Evolutionary conservation across 1,140 invertebrate species (phyloP).

Genomic region (Coenobita brevimanus): DNA sequence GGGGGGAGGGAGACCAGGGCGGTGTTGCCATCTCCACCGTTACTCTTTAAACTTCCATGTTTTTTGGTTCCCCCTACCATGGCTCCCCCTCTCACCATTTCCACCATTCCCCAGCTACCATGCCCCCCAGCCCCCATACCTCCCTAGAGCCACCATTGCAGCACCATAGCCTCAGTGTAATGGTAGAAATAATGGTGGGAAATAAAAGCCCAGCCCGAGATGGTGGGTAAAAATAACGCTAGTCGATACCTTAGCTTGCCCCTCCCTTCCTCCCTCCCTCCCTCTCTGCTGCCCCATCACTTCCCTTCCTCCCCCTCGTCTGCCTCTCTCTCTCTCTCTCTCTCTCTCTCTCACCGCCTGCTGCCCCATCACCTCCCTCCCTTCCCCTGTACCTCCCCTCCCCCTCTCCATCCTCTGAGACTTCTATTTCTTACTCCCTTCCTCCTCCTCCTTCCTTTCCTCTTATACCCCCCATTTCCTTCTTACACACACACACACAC

Average conservation of each 20-base stretch:
- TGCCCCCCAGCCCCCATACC: too few species aligned
- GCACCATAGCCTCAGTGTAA: not conserved
- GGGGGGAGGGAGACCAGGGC: slow-evolving; percentile 3
- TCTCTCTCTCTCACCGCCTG: not conserved
- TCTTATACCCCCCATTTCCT: not conserved
- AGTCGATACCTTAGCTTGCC: slow-evolving; percentile 44
- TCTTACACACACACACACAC: too few species aligned
- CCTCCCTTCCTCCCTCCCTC: not conserved
- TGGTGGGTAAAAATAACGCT: slow-evolving; percentile 50
- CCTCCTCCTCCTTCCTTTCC: slow-evolving; percentile 1
- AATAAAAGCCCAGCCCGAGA: slow-evolving; percentile 19
- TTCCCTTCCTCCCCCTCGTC: slow-evolving; percentile 6
- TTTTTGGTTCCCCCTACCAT: not conserved
- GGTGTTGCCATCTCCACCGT: slow-evolving; percentile 51
- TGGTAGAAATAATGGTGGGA: not conserved
- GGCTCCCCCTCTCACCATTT: not conserved
- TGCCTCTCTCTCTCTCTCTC: not conserved
- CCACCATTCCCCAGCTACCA: not conserved
- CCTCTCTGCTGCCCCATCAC: not conserved
- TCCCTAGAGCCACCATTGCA: too few species aligned
- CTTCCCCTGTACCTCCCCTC: too few species aligned
- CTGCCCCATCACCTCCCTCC: too few species aligned
- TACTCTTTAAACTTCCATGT: slow-evolving; percentile 36
- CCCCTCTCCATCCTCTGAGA: too few species aligned
- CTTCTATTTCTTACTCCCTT: not conserved